Base-by-base conservation (phyloP, 2,113 vertebrate species). In the Coryphaenoides rupestris region DNA sequence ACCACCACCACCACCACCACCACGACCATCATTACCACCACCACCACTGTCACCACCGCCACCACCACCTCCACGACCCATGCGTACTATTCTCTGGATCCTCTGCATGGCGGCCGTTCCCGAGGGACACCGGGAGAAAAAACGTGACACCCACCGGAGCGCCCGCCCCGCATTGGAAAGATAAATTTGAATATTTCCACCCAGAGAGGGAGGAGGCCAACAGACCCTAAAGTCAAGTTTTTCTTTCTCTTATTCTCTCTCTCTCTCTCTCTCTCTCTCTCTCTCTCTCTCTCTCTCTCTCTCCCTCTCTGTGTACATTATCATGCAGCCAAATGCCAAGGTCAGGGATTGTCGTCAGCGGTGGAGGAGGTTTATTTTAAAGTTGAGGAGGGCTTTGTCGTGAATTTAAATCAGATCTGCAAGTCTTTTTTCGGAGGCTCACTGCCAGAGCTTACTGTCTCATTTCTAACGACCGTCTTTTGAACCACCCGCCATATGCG, bases 261-360 rank as follows among this genome's bases (percentile, higher is more conserved):
- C n/a, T 40, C 33, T 40, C 33, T 1, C 1, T 12, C 9, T 40
- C 88, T 88, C 33, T 40, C 33, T 40, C 33, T 40, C n/a, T 40
- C 33, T 40, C 33, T 1, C 1, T 12, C 9, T 40, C 88, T 88
- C n/a, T n/a, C 33, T 40, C 33, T 40, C 33, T 40, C n/a, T 40
- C 33, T 40, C 33, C 1, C 1, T 12, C 9, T 40, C 88, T 88
- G 80, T 88, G 84, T 86, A 89, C 84, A 90, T 90, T 88, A 87
- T 71, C 68, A 75, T 83, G 65, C 65, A 59, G 68, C 63, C 74
- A 84, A 75, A 82, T 69, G 72, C 33, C 75, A 87, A 82, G 84
- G 86, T 89, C 83, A 85, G 26, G 65, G 63, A 73, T 79, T 71
- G 66, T 63, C 81, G 74, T 69, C 58, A 74, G 73, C 62, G 58